phyloP scores from a whole-genome alignment of 2,113 vertebrate species.

The Cisticola juncidis region DNA sequence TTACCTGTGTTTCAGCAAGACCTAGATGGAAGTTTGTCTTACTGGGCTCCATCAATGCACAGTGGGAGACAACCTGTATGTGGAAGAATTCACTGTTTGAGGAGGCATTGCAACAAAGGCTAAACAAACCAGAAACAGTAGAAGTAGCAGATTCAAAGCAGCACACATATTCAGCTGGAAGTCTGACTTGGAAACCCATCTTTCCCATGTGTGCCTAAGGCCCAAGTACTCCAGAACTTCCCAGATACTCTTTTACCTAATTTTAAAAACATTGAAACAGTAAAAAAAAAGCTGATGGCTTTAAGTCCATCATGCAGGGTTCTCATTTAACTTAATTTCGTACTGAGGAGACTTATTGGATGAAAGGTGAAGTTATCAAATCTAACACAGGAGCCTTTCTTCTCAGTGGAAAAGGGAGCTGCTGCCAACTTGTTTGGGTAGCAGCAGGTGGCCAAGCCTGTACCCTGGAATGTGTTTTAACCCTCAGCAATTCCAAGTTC shows the following conservation, averaged over 20 bases:
- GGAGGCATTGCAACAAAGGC: neutral
- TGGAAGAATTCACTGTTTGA: neutral
- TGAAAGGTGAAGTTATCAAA: neutral
- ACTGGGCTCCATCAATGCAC: neutral
- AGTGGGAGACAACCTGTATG: neutral
- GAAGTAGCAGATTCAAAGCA: neutral
- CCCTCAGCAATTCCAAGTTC: neutral
- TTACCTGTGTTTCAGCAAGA: neutral
- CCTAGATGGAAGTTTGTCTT: neutral
- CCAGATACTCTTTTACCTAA: neutral
- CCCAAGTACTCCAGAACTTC: neutral
- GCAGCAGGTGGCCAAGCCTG: neutral
- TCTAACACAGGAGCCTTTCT: neutral
- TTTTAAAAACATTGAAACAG: neutral
- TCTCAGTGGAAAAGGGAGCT: neutral
- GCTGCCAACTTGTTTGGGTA: neutral
- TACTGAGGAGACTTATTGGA: neutral
- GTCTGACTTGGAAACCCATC: neutral
- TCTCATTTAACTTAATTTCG: neutral
- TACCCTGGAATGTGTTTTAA: neutral
- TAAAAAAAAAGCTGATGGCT: neutral
- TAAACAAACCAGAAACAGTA: neutral
- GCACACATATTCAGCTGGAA: neutral
- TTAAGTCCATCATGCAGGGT: neutral
- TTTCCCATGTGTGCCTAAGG: neutral